Evolutionary conservation across 2,797 vertebrate genomes (phyloP), one percentile per base, ranked within the genome.

Genomic region (Dendrocincla tyrannina): DNA sequence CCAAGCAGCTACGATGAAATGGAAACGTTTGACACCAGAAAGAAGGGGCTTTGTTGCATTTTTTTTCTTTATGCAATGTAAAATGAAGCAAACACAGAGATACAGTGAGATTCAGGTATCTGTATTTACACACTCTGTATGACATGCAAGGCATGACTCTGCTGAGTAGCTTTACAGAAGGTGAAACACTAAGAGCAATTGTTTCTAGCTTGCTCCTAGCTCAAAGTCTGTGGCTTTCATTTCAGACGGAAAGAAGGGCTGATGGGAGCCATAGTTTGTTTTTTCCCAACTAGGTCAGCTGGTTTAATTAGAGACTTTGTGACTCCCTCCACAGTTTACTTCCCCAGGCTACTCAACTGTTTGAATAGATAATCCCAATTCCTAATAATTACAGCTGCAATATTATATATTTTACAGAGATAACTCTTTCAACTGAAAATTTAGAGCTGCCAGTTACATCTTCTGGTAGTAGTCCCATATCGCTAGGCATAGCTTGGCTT

Each of bases 291-390:
- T 89, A 78, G 91, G 91, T 91, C 89, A 95, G 30, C 66, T 90
- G 76, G 73, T 93, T 95, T 93, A 94, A 95, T 91, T 91, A 95
- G 69, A 81, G 12, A 47, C 11, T 22, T 37, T 50, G 8, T 39
- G 72, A 69, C 78, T 91, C 44, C 56, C 55, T 95, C 69, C 80
- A 55, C 0, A 0, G 55, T 23, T 78, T 85, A 59, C 88, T 96
- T 96, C 89, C 82, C 73, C 82, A 79, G 92, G 79, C 82, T 92
- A 68, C 82, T 88, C 59, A 66, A 76, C 35, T 76, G 53, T 94
- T 96, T 92, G 70, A 92, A 86, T 13, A 94, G 92, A 94, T 91
- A 97, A 93, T 94, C 70, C 82, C 66, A 90, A 88, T 89, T 95
- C 91, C 88, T 92, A 92, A 85, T 91, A 92, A 91, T 89, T 96